phyloP scores from a whole-genome alignment of 2,888 invertebrate species.

The Agrochola lota region DNA sequence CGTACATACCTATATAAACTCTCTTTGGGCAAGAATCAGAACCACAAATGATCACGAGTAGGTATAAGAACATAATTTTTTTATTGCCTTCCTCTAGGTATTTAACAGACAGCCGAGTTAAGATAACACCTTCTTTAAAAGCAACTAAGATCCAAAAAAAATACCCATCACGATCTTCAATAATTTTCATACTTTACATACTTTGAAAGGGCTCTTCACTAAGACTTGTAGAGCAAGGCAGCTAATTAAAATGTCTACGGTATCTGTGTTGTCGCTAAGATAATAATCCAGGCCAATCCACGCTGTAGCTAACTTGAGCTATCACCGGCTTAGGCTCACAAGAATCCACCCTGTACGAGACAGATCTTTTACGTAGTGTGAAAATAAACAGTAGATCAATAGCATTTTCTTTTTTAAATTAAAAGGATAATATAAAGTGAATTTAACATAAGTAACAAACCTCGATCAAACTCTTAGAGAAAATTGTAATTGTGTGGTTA shows the following conservation, averaged over 20 bases:
- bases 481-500: no score
- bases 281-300: slow-evolving; percentile 63
- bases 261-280: slow-evolving; percentile 60
- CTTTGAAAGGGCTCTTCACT: slow-evolving; percentile 23
- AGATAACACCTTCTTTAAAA: background rate
- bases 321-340: slow-evolving; percentile 41
- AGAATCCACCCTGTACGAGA: slow-evolving; percentile 36
- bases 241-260: slow-evolving; percentile 55
- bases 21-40: background rate
- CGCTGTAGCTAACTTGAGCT: slow-evolving; percentile 55
- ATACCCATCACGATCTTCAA: background rate
- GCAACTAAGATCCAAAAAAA: background rate
- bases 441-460: no score
- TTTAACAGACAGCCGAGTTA: background rate
- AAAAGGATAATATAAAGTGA: no score
- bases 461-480: no score
- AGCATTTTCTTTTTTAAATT: no score
- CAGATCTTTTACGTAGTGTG: slow-evolving; percentile 29
- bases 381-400: slow-evolving; percentile 30
- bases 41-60: background rate
- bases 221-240: slow-evolving; percentile 14
- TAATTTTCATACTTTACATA: background rate
- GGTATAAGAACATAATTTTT: background rate
- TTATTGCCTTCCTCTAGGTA: background rate
- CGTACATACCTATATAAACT: no score